A percentile compares a stretch with the other conserved stretches of the same genome.
These are phyloP conservation scores for Irena cyanogastra DNA, from an alignment of 2,113 vertebrate species.

Conservation along the genomic window DNA sequence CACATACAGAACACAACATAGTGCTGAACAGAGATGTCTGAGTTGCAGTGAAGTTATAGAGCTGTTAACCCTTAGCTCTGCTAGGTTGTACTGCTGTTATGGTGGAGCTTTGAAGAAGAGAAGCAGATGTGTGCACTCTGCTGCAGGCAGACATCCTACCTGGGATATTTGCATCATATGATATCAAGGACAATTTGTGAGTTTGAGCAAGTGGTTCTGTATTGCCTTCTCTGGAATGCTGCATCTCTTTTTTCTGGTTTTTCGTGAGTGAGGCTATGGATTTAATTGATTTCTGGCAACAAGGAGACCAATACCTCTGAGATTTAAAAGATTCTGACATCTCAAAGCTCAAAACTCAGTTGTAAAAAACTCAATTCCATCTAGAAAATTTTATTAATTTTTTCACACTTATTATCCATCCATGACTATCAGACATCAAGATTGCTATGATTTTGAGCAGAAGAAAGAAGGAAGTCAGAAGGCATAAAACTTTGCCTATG, in stretches of 20 bases:
- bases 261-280: background rate
- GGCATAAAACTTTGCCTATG: background rate
- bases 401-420: background rate
- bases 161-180: background rate
- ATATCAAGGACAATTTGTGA: background rate
- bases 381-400: background rate
- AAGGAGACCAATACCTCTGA: background rate
- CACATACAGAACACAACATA: background rate
- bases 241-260: background rate
- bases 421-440: background rate
- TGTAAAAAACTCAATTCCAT: background rate
- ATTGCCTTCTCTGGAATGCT: background rate
- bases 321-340: background rate
- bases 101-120: background rate
- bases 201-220: background rate
- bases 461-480: background rate
- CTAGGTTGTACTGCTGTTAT: background rate
- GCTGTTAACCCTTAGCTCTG: background rate
- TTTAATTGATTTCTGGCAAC: background rate
- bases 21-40: background rate
- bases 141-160: background rate
- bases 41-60: background rate
- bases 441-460: background rate
- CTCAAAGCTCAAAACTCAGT: background rate
- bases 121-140: background rate